Evolutionary conservation across 2,888 invertebrate species (phyloP).

Genomic region (Epinotia nisella): DNA sequence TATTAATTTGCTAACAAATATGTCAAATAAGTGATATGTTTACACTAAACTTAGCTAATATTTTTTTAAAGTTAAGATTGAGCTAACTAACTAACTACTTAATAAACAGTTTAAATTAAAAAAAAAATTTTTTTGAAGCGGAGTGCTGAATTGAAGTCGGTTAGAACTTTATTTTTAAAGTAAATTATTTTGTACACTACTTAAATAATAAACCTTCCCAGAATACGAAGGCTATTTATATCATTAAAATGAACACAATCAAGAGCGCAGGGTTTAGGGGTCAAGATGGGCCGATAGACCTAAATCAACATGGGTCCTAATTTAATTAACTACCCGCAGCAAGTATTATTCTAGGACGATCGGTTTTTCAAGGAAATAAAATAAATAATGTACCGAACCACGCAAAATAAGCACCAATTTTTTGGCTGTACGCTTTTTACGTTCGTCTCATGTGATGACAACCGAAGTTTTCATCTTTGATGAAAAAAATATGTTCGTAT

Average conservation of each 20-base stretch:
- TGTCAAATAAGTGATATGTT: too few species aligned
- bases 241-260: conserved; percentile 21
- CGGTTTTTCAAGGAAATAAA: conserved; percentile 26
- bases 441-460: neutral
- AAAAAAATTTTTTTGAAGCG: too few species aligned
- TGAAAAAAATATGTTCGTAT: too few species aligned
- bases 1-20: too few species aligned
- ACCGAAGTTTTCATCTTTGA: neutral
- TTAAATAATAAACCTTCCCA: neutral
- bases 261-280: conserved; percentile 27
- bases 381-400: neutral
- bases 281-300: conserved; percentile 42
- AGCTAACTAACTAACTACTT: too few species aligned
- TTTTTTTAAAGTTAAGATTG: too few species aligned
- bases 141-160: too few species aligned
- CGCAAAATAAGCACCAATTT: neutral
- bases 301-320: conserved; percentile 43
- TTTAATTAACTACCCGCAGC: conserved; percentile 40
- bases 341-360: conserved; percentile 42
- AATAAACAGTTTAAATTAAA: too few species aligned
- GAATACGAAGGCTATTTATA: conserved; percentile 28
- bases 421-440: too few species aligned
- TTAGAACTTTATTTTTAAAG: too few species aligned
- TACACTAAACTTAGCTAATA: too few species aligned
- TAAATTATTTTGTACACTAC: too few species aligned